Base-by-base conservation (phyloP, 1,140 invertebrate species). In the Leptopilina boulardi region DNA sequence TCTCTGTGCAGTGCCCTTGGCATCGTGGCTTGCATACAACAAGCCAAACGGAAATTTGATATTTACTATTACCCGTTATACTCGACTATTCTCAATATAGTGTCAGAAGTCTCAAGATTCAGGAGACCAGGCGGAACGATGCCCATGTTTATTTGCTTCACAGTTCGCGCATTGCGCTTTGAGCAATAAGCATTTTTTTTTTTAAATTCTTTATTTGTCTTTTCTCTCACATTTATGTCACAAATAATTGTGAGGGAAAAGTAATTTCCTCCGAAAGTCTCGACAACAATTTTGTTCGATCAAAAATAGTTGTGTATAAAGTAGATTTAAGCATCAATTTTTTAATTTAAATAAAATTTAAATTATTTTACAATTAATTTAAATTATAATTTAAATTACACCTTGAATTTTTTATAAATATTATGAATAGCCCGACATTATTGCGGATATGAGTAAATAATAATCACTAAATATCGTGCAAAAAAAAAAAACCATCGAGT, bases 21-120 rank as follows among this genome's bases (percentile, higher is more conserved):
- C 23, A 34, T 66, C 59, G 15, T 30, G 3, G 56, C 23, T 30
- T 66, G 59, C 13, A 66, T 66, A 66, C 23, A 66, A 66, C 59
- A 66, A 66, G 23, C 59, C 23, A 66, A 66, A 66, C 59, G 26
- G 59, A 66, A 66, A 66, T 66, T 66, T 66, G 59, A 66, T 66
- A 66, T 66, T 66, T 66, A 66, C 59, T 30, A 38, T 38, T 38
- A 66, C 13, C 59, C 23, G 59, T 66, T 66, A 34, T 66, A 66
- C 23, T 23, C 6, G 59, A n/a, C 26, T 66, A 15, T 66, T 66
- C 59, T 66, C 23, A 66, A 66, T 66, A 26, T 30, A 66, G 23
- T 66, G 59, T 30, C 59, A 34, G 59, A 66, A 66, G 26, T 34
- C 59, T 66, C 13, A 66, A 30, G 59, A 66, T 66, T 66, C 59